phyloP scores from a whole-genome alignment of 2,113 vertebrate genomes.

The Archilochus colubris region DNA sequence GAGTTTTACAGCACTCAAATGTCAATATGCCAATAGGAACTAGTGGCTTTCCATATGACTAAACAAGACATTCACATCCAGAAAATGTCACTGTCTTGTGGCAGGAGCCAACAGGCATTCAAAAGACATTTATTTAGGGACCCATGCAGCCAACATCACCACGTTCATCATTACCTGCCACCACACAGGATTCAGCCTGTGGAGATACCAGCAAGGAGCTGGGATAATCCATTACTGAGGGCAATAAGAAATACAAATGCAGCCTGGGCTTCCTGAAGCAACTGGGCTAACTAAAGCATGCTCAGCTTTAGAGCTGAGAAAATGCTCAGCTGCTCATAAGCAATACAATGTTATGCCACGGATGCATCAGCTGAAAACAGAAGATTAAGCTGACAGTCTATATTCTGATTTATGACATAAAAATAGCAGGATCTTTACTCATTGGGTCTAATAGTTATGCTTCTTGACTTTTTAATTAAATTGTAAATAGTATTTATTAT shows the following conservation, averaged over 20 bases:
- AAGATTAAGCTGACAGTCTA: conserved; percentile 8
- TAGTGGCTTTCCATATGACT: background rate
- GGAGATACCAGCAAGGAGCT: background rate
- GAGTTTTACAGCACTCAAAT: background rate
- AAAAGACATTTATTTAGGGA: background rate
- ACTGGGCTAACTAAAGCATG: background rate
- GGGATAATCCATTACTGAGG: background rate
- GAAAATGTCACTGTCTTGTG: background rate
- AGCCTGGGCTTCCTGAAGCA: background rate
- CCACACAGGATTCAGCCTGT: fast-evolving
- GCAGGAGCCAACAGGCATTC: fast-evolving
- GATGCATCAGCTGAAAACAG: background rate
- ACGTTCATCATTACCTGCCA: background rate
- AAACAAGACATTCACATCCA: background rate
- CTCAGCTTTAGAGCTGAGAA: too few species aligned
- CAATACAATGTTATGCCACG: background rate
- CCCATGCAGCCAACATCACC: background rate
- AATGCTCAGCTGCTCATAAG: background rate
- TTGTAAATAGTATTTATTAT: background rate
- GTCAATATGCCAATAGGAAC: background rate
- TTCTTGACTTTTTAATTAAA: conserved; percentile 32
- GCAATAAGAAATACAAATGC: background rate
- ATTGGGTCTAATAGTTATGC: background rate
- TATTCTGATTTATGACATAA: conserved; percentile 21
- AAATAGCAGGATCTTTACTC: conserved; percentile 5